Percentiles rank a stretch among this genome's conserved stretches.
phyloP scores from a whole-genome alignment of 1,140 invertebrate species.

The Asobara japonica region DNA sequence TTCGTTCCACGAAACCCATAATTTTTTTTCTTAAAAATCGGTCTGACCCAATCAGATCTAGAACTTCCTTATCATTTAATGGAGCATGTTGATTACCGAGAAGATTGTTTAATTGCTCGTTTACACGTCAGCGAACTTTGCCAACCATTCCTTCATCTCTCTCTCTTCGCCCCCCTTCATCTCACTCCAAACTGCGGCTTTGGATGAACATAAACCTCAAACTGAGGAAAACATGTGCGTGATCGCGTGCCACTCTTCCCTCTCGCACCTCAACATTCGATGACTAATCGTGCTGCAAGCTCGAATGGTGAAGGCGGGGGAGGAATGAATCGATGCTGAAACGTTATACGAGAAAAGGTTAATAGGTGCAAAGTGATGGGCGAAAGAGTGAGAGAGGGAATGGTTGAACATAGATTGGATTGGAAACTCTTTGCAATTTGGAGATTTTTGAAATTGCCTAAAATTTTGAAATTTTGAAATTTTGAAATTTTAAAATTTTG shows the following conservation, averaged over 20 bases:
- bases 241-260: slow-evolving; percentile 1
- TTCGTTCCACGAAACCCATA: no score
- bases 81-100: slow-evolving; percentile 13
- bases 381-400: background rate
- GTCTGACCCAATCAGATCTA: background rate
- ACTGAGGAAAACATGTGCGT: slow-evolving; percentile 10
- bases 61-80: slow-evolving; percentile 15
- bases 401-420: background rate
- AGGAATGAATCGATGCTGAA: slow-evolving; percentile 3
- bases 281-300: slow-evolving; percentile 4
- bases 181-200: background rate
- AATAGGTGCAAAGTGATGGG: background rate
- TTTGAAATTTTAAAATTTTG: no score
- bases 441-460: no score
- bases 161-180: background rate
- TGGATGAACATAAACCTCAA: background rate
- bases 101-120: slow-evolving; percentile 21
- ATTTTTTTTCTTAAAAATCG: no score
- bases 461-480: no score
- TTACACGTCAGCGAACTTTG: slow-evolving; percentile 16
- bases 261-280: background rate
- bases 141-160: background rate
- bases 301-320: background rate
- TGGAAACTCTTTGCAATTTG: background rate
- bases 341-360: background rate